Evolutionary conservation across 1,140 invertebrate species (phyloP), one percentile per base, ranked within the genome.

Genomic region (Atopsyche davidsoni): DNA sequence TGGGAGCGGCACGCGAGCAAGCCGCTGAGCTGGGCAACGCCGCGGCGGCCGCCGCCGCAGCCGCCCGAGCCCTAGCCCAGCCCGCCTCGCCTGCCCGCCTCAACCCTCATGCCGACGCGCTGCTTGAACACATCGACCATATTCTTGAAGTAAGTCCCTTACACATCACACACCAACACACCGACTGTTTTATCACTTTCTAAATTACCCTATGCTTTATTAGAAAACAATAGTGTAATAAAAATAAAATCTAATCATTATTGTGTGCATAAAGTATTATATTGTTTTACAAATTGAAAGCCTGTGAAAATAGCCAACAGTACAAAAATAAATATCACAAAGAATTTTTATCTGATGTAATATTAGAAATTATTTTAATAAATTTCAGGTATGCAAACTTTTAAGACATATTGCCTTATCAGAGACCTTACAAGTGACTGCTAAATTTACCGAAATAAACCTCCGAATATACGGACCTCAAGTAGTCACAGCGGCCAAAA

Each of bases 391-490:
- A 51, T 98, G 94, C 73, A 97, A 97, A 76, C 76, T 98, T 49
- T 75, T 98, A 48, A 82, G 94, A 64, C 96, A 99, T 67, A 89
- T 98, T 64, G 92, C 95, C 17, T 81, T 88, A 14, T 91, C 90
- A 28, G 94, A 98, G 68, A 86, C 89, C 23, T 76, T 98, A 22
- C 92, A 98, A 78, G 92, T 98, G 28, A 87, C 89, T 46, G 89
- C 95, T 7, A 95, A 95, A 67, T 96, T 97, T 62, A 87, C 91
- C 21, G 93, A 98, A 71, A 90, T 93, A 51, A 96, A 94, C 72
- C 73, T 98, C 51, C 76, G 89, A 66, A 92, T 95, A 66, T 92
- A 94, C 64, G 92, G 92, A 42, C 91, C 92, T 17, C 87, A 98
- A 83, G 89, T 96, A 24, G 82, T 97, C 48, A 88, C 90, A 47